These are phyloP conservation scores for Drosophila asahinai DNA, from an alignment of 1,140 invertebrate species.

Conservation along the genomic window DNA sequence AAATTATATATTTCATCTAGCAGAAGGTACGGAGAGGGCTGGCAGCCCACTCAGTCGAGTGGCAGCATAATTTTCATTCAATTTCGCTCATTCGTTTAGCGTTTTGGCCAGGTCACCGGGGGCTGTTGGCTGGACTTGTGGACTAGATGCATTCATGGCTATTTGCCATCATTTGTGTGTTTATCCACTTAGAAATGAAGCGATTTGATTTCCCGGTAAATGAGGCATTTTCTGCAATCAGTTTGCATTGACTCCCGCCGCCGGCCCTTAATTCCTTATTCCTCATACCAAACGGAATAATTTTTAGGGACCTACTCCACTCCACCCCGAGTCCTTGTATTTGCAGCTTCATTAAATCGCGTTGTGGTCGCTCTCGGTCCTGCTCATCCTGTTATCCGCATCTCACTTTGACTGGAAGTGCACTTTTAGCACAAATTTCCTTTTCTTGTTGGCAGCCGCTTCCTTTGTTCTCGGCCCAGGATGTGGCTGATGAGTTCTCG, in stretches of 20 bases:
- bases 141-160: slow-evolving; percentile 67
- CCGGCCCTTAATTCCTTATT: slow-evolving; percentile 12
- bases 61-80: slow-evolving; percentile 82
- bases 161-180: slow-evolving; percentile 73
- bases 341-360: slow-evolving; percentile 47
- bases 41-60: slow-evolving; percentile 50
- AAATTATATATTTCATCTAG: slow-evolving; percentile 71
- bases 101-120: slow-evolving; percentile 17
- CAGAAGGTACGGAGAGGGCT: slow-evolving; percentile 37
- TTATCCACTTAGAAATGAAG: slow-evolving; percentile 79
- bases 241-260: slow-evolving; percentile 62
- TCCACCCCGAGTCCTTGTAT: not conserved
- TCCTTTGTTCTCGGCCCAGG: slow-evolving; percentile 65
- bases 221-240: slow-evolving; percentile 79
- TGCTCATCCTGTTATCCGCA: slow-evolving; percentile 47
- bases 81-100: slow-evolving; percentile 77
- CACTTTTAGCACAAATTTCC: slow-evolving; percentile 77
- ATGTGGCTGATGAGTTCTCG: slow-evolving; percentile 35
- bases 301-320: not conserved
- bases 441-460: slow-evolving; percentile 74
- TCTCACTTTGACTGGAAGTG: slow-evolving; percentile 74
- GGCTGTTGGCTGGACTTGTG: slow-evolving; percentile 1
- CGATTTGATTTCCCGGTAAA: slow-evolving; percentile 78
- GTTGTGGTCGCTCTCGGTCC: slow-evolving; percentile 13
- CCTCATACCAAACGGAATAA: slow-evolving; percentile 6